phyloP scores from a whole-genome alignment of 2,888 invertebrate genomes.

The Acrobasis suavella region DNA sequence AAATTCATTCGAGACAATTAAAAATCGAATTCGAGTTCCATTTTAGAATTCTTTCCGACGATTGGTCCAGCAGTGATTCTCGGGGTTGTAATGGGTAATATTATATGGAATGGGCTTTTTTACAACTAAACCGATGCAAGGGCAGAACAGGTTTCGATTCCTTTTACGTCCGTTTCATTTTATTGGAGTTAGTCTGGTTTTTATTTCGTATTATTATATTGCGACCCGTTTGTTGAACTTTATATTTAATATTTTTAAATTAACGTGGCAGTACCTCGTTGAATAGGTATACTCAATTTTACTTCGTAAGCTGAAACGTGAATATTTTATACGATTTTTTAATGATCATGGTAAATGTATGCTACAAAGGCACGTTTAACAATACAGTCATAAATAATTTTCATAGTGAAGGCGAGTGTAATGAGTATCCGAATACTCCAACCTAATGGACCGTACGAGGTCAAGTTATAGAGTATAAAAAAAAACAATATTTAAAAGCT shows the following conservation, averaged over 20 bases:
- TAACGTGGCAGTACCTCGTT: conserved; percentile 2
- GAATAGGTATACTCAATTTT: conserved; percentile 1
- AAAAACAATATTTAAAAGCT: conserved; percentile 75
- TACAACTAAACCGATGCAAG: conserved; percentile 76
- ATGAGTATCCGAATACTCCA: conserved; percentile 71
- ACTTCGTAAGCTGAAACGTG: background rate
- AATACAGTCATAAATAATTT: conserved; percentile 74
- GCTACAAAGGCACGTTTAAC: conserved; percentile 45
- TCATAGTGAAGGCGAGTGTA: conserved; percentile 62
- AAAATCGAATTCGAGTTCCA: conserved; percentile 73
- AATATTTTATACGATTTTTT: conserved; percentile 14
- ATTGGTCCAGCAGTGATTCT: conserved; percentile 74
- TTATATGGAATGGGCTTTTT: conserved; percentile 79
- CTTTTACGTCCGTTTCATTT: conserved; percentile 70
- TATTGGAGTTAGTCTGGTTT: conserved; percentile 69
- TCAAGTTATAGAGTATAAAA: conserved; percentile 61
- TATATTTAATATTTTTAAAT: conserved; percentile 33
- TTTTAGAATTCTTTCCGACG: conserved; percentile 66
- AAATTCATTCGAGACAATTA: conserved; percentile 72
- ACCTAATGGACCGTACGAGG: conserved; percentile 73
- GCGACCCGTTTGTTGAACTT: conserved; percentile 60
- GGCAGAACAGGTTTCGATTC: conserved; percentile 72
- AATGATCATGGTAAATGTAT: conserved; percentile 3
- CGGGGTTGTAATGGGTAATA: conserved; percentile 79
- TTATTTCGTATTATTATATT: conserved; percentile 73